A percentile compares a stretch with the other conserved stretches of the same genome.
Conservation (phyloP, 2,888 invertebrate genomes). For the Pristionchus fissidentatus region DNA sequence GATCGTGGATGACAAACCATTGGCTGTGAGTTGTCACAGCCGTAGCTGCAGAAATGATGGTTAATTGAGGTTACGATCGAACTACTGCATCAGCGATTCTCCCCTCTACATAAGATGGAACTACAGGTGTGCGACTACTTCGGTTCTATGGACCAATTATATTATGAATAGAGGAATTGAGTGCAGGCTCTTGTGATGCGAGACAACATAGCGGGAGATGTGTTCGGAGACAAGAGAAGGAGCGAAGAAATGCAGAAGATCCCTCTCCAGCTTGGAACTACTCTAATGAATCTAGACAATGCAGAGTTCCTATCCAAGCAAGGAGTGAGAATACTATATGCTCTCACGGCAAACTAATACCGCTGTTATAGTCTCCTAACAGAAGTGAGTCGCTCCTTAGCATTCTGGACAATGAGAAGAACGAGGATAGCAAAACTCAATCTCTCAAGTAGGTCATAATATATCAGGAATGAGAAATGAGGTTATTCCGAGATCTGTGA, state of each 20-base stretch:
- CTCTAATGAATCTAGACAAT: slow-evolving; percentile 43
- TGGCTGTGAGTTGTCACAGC: background rate
- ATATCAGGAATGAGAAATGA: background rate
- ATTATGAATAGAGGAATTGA: too few species aligned
- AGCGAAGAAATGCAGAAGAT: slow-evolving; percentile 20
- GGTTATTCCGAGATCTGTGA: too few species aligned
- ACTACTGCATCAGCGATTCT: slow-evolving; percentile 30
- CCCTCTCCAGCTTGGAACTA: slow-evolving; percentile 35
- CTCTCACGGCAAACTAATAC: background rate
- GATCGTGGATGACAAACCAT: slow-evolving; percentile 23
- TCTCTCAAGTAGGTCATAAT: slow-evolving; percentile 11
- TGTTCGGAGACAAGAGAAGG: slow-evolving; percentile 33
- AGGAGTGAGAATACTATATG: slow-evolving; percentile 7
- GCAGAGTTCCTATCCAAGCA: slow-evolving; percentile 29
- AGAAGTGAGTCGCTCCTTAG: slow-evolving; percentile 36
- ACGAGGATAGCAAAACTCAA: slow-evolving; percentile 29
- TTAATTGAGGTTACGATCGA: slow-evolving; percentile 32
- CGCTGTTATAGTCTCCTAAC: background rate
- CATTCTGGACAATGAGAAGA: slow-evolving; percentile 41
- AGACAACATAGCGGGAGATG: slow-evolving; percentile 32
- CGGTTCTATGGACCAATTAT: background rate
- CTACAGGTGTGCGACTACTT: background rate
- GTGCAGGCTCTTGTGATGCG: slow-evolving; percentile 22
- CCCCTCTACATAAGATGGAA: slow-evolving; percentile 38
- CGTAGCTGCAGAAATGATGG: background rate